Percentiles rank a stretch among this genome's conserved stretches.
Evolutionary conservation across 2,797 vertebrate genomes (phyloP).

Genomic region (Sciurus carolinensis): DNA sequence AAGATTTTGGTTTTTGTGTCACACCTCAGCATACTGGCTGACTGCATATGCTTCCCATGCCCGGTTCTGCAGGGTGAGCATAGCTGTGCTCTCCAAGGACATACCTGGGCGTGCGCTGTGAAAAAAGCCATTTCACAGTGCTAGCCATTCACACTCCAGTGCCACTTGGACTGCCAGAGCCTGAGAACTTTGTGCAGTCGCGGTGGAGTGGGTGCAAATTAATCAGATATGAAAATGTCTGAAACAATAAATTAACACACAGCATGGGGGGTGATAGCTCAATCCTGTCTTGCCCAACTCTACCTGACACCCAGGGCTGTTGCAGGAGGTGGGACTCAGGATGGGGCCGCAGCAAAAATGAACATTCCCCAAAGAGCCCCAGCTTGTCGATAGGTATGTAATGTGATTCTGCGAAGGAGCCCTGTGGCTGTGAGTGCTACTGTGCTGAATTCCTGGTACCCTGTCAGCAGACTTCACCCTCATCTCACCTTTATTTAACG

Average conservation of each 20-base stretch:
- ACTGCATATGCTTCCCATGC: conserved; percentile 72
- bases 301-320: conserved; percentile 91
- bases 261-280: conserved; percentile 87
- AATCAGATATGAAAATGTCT: conserved; percentile 91
- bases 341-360: conserved; percentile 87
- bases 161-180: conserved; percentile 76
- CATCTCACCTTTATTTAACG: conserved; percentile 38
- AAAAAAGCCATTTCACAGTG: conserved; percentile 83
- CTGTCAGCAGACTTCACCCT: conserved; percentile 4
- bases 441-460: conserved; percentile 80
- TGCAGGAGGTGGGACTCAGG: conserved; percentile 84
- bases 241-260: conserved; percentile 91
- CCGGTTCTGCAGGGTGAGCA: conserved; percentile 78
- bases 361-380: conserved; percentile 87
- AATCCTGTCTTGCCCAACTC: conserved; percentile 87
- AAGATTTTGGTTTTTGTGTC: conserved; percentile 87
- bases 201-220: conserved; percentile 86
- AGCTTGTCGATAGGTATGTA: conserved; percentile 76
- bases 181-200: conserved; percentile 75
- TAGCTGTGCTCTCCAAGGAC: conserved; percentile 86
- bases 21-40: conserved; percentile 89
- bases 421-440: conserved; percentile 56
- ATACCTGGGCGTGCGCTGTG: conserved; percentile 81
- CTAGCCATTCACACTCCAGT: conserved; percentile 75
- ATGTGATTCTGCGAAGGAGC: conserved; percentile 78